Conservation (phyloP, 2,113 vertebrate genomes). For the Climacteris rufus region DNA sequence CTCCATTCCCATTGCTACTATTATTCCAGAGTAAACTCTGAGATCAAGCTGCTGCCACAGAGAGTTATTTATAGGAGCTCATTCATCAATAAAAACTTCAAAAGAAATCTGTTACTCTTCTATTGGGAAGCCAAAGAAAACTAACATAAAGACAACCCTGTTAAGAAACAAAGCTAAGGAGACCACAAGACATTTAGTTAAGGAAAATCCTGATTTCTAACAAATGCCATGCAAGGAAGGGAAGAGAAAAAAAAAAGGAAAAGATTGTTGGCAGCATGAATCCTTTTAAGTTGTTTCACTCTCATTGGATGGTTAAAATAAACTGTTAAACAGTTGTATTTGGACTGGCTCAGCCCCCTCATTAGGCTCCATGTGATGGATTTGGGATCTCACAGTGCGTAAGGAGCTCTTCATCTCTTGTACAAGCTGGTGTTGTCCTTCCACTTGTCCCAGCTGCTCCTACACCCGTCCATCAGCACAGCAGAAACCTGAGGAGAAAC, state of each 20-base stretch:
- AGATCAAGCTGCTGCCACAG: conserved; percentile 68
- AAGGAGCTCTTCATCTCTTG: conserved; percentile 5
- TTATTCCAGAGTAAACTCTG: conserved; percentile 66
- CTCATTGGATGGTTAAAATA: conserved; percentile 55
- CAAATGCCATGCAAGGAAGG: conserved; percentile 42
- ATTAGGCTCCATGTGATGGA: conserved; percentile 33
- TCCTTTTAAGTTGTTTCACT: conserved; percentile 15
- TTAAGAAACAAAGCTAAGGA: conserved; percentile 66
- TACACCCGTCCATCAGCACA: fast-evolving
- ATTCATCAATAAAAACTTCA: conserved; percentile 82
- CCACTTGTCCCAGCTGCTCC: neutral
- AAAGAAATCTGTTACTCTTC: conserved; percentile 75
- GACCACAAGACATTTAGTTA: conserved; percentile 49
- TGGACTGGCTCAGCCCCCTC: conserved; percentile 48
- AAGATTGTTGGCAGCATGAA: conserved; percentile 21
- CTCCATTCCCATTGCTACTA: conserved; percentile 68
- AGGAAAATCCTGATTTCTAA: conserved; percentile 69
- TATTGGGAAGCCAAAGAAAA: conserved; percentile 76
- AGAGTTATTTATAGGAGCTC: conserved; percentile 79
- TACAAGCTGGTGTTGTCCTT: neutral
- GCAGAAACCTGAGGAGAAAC: neutral
- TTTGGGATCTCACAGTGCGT: conserved; percentile 3
- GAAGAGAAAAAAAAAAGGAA: neutral
- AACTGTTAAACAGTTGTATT: conserved; percentile 65
- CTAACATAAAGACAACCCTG: conserved; percentile 67